Base-by-base conservation (phyloP, 2,113 vertebrate species). In the Etheostoma spectabile region DNA sequence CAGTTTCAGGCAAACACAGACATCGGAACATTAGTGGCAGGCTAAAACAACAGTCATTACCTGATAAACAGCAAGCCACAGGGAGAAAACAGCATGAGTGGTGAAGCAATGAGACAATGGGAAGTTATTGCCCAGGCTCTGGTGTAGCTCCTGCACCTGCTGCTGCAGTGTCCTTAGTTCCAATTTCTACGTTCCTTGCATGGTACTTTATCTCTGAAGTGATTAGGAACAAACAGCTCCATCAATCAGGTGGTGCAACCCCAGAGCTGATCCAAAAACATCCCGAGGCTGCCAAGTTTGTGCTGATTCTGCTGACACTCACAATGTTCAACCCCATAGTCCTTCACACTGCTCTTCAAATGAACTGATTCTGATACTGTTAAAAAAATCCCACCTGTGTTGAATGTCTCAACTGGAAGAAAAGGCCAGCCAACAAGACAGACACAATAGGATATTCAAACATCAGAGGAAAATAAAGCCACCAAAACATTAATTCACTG, bases 201-300 rank as follows among this genome's bases (percentile, higher is more conserved):
- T 77, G 66, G 74, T 71, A 73, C 79, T 84, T 82, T 77, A 84
- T 89, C 80, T 87, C 80, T 66, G 75, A 87, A 77, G 84, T 67
- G 83, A 84, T 86, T 90, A 84, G 55, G 64, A 83, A 72, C 63
- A 84, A 84, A 82, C 65, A 72, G 80, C 71, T 85, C 76, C 59
- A 83, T 92, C 85, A 87, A 59, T 90, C 86, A 86, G 59, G 35
- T n/a, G 77, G 51, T 57, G 70, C 72, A 86, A 45, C 68, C 61
- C 56, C 77, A n/a, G 72, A 35, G 52, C 68, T 33, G 79, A 80
- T 92, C 80, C 68, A 85, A 77, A 87, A 86, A 73, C 77, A 74
- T 56, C 64, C 77, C 2, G 1, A 74, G 73, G 76, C 74, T 84
- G 86, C 80, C 74, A 76, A 68, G 64, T 77, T 66, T 78, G 52